Evolutionary conservation across 2,113 vertebrate genomes (phyloP).

Genomic region (Syrmaticus mikado): DNA sequence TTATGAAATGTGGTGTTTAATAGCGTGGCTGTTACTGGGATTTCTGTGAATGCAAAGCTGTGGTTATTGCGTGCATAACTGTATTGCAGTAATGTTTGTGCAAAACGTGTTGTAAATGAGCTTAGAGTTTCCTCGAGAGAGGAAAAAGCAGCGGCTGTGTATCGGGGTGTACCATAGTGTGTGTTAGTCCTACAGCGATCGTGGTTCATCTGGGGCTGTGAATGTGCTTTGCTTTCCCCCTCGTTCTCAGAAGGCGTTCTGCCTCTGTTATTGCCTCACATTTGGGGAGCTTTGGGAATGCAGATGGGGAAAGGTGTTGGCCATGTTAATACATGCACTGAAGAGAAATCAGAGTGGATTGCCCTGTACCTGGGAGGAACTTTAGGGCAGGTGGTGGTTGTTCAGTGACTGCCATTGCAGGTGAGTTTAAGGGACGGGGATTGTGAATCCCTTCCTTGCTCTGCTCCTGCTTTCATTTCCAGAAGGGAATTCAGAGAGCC

Average conservation of each 20-base stretch:
- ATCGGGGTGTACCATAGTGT: neutral
- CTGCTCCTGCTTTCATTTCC: neutral
- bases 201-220: neutral
- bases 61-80: neutral
- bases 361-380: neutral
- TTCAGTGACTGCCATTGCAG: neutral
- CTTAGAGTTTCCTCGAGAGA: neutral
- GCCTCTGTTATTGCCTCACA: neutral
- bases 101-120: neutral
- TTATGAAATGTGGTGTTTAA: neutral
- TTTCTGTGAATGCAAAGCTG: neutral
- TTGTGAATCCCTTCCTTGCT: neutral
- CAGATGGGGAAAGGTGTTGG: neutral
- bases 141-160: neutral
- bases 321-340: neutral
- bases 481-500: neutral
- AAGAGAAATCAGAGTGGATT: neutral
- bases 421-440: neutral
- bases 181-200: neutral
- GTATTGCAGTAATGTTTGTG: neutral
- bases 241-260: rapidly evolving
- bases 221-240: neutral
- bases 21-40: neutral
- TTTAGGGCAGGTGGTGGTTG: neutral
- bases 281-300: neutral